Base-by-base conservation (phyloP, 2,888 invertebrate genomes). In the Agrotis clavis region DNA sequence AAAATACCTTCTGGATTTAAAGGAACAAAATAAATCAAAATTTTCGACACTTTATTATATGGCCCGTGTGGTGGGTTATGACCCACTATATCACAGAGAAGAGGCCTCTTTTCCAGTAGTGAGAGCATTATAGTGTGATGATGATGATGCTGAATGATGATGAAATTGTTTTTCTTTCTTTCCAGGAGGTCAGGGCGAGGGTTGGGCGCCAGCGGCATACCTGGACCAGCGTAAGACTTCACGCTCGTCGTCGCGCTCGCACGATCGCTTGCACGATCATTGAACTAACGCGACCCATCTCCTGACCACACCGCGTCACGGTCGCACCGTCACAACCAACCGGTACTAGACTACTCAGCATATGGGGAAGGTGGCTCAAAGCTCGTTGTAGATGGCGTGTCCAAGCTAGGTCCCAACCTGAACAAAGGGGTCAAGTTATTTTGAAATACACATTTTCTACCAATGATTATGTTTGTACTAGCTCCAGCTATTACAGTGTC, bases 141-240 rank as follows among this genome's bases (percentile, higher is more conserved):
- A 30, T 30, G 30, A 30, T 35, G 35, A 11, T 41, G 41, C 41
- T 41, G 41, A 35, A 41, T 11, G 41, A 11, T 41, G 9, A 41
- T 41, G 11, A 35, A 30, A 45, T 41, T 30, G 1, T 1, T 13
- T 16, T 69, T 81, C 60, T 51, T 13, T 57, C 84, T 79, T 83
- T 78, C 25, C 92, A 96, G 94, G 94, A 95, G 98, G 97, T 85
- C 97, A 97, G 85, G 97, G 97, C 90, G 98, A 98, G 94, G 99
- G 99, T 85, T 99, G 99, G 99, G 99, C 98, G 74, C 99, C 99
- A 71, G 98, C 99, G 66, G 98, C 99, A 48, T 99, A 99, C 96
- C 97, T 99, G 94, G 98, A 98, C 96, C 98, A 97, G 94, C 97
- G 98, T 91, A 98, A 98, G 96, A 97, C 97, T 18, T 98, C 98